These are phyloP conservation scores for Pluvialis apricaria DNA, from an alignment of 2,113 vertebrate genomes.

Conservation along the genomic window DNA sequence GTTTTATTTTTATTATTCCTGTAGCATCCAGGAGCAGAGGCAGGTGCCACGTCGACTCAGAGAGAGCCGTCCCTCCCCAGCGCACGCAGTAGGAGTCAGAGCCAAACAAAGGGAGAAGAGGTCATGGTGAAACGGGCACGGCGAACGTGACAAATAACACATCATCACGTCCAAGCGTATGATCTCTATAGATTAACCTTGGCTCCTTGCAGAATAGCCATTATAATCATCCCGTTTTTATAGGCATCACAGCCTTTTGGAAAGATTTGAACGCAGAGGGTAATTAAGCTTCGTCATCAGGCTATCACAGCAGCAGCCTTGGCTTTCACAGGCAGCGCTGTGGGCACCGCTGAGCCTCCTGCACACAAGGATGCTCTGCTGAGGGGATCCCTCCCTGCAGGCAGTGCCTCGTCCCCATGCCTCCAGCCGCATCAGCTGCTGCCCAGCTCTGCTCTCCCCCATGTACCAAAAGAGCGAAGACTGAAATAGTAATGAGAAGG, in stretches of 20 bases:
- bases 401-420: rapidly evolving
- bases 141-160: neutral
- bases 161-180: rapidly evolving
- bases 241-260: neutral
- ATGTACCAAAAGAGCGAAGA: neutral
- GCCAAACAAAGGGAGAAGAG: neutral
- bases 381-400: neutral
- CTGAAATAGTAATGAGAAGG: neutral
- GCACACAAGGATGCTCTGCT: neutral
- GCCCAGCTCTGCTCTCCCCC: neutral
- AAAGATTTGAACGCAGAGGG: neutral
- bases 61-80: neutral
- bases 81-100: rapidly evolving
- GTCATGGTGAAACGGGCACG: rapidly evolving
- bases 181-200: neutral
- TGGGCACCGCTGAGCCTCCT: neutral
- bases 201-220: neutral
- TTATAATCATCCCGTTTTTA: neutral
- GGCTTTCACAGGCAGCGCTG: neutral
- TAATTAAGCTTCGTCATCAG: neutral
- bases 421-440: neutral
- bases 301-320: neutral
- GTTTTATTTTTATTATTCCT: neutral
- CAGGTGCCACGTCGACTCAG: rapidly evolving
- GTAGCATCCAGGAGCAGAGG: neutral